These are phyloP conservation scores for Petrolisthes manimaculis DNA, from an alignment of 2,888 invertebrate species.

Conservation along the genomic window DNA sequence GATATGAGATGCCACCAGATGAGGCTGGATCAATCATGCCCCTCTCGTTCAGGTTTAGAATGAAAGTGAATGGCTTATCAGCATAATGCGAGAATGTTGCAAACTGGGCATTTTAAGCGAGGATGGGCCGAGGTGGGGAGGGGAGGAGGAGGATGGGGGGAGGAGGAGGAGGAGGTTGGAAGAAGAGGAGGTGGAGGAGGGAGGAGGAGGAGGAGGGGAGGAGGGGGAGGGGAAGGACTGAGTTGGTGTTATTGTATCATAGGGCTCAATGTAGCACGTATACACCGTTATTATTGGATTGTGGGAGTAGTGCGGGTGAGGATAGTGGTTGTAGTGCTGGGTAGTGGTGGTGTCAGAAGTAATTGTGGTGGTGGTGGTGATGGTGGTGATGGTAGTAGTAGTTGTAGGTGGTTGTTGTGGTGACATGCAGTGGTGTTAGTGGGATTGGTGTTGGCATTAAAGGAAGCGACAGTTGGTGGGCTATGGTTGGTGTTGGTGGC, in stretches of 20 bases:
- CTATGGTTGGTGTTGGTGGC: background rate
- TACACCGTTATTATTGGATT: constrained; percentile 49
- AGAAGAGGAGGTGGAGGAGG: too few relatives aligned
- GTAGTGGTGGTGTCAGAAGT: constrained; percentile 4
- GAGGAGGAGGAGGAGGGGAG: background rate
- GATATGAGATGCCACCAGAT: background rate
- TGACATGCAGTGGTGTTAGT: background rate
- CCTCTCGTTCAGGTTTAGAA: constrained; percentile 11
- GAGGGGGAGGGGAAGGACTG: constrained; percentile 13
- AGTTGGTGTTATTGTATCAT: constrained; percentile 34
- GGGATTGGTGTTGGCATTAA: background rate
- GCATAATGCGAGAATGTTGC: constrained; percentile 41
- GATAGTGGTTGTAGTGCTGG: constrained; percentile 29
- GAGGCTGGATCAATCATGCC: constrained; percentile 18
- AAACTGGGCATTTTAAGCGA: constrained; percentile 25
- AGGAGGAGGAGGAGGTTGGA: too few relatives aligned
- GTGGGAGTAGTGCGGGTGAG: constrained; percentile 46
- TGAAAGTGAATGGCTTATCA: constrained; percentile 45
- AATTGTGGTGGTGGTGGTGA: constrained; percentile 5
- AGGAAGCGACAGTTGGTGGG: background rate
- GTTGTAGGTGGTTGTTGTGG: background rate
- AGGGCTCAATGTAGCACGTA: constrained; percentile 45
- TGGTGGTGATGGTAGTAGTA: constrained; percentile 22
- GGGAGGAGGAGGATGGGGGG: background rate
- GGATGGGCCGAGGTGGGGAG: too few relatives aligned